phyloP scores from a whole-genome alignment of 2,888 invertebrate species.

The Andrena camellia region DNA sequence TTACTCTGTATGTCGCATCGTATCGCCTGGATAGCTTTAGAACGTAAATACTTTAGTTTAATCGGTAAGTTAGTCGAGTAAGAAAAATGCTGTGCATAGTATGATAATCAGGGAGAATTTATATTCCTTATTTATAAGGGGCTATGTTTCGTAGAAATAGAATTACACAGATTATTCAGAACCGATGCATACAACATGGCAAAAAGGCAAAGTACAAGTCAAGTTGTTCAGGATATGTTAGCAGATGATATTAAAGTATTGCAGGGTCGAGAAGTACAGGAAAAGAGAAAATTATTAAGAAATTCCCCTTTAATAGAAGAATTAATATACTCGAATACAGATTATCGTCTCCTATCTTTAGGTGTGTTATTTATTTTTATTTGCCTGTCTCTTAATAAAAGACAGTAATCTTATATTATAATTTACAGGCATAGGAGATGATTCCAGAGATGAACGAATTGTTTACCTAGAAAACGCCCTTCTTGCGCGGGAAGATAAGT shows the following conservation, averaged over 20 bases:
- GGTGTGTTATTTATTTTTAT: constrained; percentile 65
- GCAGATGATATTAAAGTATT: constrained; percentile 87
- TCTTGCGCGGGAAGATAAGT: constrained; percentile 87
- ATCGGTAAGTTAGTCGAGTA: constrained; percentile 86
- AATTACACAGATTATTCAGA: constrained; percentile 88
- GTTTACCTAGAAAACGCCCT: constrained; percentile 86
- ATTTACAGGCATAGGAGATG: constrained; percentile 82
- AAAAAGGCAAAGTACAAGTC: constrained; percentile 82
- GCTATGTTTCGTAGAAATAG: constrained; percentile 86
- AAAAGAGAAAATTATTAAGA: constrained; percentile 87
- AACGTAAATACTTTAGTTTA: constrained; percentile 87
- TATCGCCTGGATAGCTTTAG: constrained; percentile 89
- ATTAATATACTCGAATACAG: constrained; percentile 87
- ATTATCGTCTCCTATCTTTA: constrained; percentile 87
- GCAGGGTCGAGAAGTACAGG: constrained; percentile 86
- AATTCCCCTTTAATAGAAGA: constrained; percentile 88
- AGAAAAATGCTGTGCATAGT: background rate
- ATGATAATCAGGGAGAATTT: background rate
- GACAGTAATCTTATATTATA: constrained; percentile 11
- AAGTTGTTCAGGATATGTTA: constrained; percentile 82
- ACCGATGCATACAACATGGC: constrained; percentile 88
- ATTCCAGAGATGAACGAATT: constrained; percentile 85
- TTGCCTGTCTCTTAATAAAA: background rate
- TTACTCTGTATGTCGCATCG: constrained; percentile 87
- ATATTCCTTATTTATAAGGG: background rate